A percentile compares a stretch with the other conserved stretches of the same genome.
Conservation (phyloP, 2,888 invertebrate genomes). For the Agrotis puta region DNA sequence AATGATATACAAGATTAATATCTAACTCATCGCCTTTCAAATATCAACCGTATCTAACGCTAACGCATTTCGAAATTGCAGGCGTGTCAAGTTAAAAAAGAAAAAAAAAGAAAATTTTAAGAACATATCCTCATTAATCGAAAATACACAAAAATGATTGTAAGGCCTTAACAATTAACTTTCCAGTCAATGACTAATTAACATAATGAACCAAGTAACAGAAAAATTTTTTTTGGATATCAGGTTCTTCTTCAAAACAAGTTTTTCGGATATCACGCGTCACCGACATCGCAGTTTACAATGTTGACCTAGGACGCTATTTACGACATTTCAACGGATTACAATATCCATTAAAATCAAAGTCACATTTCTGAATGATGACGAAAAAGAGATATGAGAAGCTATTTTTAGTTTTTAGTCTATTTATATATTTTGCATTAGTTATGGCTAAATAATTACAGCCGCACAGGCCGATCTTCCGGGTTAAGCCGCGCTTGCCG, state of each 20-base stretch:
- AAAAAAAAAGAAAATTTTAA: too few relatives aligned
- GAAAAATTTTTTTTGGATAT: background rate
- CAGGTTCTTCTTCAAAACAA: background rate
- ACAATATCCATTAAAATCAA: conserved; percentile 9
- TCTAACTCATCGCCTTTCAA: conserved; percentile 9
- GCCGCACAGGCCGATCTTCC: too few relatives aligned
- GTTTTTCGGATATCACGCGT: conserved; percentile 24
- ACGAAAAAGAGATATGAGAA: background rate
- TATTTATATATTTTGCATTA: background rate
- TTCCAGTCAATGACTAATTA: background rate
- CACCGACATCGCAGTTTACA: background rate
- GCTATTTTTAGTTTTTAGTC: background rate
- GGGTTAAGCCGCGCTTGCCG: too few relatives aligned
- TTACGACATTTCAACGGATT: background rate
- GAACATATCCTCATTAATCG: too few relatives aligned
- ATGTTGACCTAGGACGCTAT: conserved; percentile 23
- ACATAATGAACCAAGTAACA: background rate
- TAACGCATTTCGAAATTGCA: background rate
- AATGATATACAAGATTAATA: conserved; percentile 21
- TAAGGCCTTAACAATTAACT: background rate
- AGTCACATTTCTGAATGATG: conserved; percentile 3
- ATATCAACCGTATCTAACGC: background rate
- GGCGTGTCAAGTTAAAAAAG: background rate
- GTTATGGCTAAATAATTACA: too few relatives aligned
- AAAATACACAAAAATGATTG: background rate